Evolutionary conservation across 1,140 invertebrate species (phyloP).

Genomic region (Carposina sasakii): DNA sequence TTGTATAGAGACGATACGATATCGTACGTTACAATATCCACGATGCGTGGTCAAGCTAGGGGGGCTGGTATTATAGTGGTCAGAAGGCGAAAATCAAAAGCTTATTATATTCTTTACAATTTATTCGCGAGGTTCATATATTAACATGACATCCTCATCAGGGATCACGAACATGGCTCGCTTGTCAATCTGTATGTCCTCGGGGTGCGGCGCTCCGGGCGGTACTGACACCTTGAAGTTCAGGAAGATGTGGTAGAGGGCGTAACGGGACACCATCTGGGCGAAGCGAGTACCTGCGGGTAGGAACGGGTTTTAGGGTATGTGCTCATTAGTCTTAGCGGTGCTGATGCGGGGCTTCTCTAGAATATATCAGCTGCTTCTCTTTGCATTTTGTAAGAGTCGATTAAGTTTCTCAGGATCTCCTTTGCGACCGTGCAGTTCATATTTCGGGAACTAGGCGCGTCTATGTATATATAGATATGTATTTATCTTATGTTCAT

Average conservation of each 20-base stretch:
- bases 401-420: background rate
- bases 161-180: background rate
- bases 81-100: no score
- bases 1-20: no score
- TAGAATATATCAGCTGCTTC: no score
- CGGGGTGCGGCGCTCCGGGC: background rate
- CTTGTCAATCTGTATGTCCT: background rate
- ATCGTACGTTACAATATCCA: no score
- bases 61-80: no score
- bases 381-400: no score
- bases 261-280: background rate
- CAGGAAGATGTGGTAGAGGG: background rate
- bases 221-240: background rate
- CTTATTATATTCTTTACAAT: no score
- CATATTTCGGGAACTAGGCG: background rate
- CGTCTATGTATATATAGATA: background rate
- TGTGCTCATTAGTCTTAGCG: background rate
- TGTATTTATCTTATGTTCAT: no score
- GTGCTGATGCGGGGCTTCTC: no score
- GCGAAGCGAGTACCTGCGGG: slow-evolving; percentile 4
- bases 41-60: no score
- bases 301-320: background rate
- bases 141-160: background rate
- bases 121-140: background rate
- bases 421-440: background rate